Evolutionary conservation across 1,140 invertebrate genomes (phyloP), one percentile per base, ranked within the genome.

Genomic region (Drosophila nikananu): DNA sequence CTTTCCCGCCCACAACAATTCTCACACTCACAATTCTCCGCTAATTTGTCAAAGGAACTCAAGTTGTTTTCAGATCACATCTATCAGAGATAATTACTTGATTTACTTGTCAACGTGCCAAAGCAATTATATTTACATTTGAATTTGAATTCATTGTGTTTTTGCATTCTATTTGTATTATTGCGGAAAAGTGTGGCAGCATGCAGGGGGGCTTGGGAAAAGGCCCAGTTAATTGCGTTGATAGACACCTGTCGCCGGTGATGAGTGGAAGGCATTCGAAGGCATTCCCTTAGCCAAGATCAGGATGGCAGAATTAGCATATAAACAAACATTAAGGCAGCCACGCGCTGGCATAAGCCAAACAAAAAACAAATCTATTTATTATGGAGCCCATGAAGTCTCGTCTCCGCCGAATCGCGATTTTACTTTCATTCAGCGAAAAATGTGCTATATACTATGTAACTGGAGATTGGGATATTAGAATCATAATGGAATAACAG

Each of bases 381-480:
- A 60, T 51, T 73, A 73, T 73, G 70, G 54, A 73, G 8, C n/a
- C 19, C 66, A 49, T 17, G 54, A n/a, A 52, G 10, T 46, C 23
- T 46, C 23, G 10, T 32, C n/a, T 8, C 41, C 62, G 37, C 52
- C 48, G 32, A 64, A 64, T 58, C 52, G 12, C 41, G 41, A 48
- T 67, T 82, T 83, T 77, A 80, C 83, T 86, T 86, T 86, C 83
- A 83, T 86, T 87, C 83, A 83, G 55, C 51, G 41, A 68, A 74
- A 65, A 78, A 65, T 81, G 68, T 84, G 71, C 71, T 81, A 83
- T 76, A 65, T 76, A 72, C 35, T 59, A 60, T 81, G 59, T 67
- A 55, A 57, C 54, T 73, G 39, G 54, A 67, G 54, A 67, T 73
- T 60, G 49, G 46, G 46, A 73, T 74, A 61, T 73, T 74, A 61